Evolutionary conservation across 2,113 vertebrate species (phyloP).

Genomic region (Deroptyus accipitrinus): DNA sequence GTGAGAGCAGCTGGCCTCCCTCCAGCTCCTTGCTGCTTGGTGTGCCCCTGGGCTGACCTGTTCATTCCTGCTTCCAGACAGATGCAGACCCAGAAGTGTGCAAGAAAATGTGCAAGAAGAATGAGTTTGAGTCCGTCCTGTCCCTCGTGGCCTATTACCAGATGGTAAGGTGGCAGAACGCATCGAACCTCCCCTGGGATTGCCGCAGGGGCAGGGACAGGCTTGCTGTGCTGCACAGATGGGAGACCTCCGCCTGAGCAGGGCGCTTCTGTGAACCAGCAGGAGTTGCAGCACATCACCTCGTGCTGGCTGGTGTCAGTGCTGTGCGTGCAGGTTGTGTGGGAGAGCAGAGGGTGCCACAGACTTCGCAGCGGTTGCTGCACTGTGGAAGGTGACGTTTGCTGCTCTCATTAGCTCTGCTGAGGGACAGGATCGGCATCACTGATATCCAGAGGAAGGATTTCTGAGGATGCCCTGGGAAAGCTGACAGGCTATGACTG

Average conservation of each 20-base stretch:
- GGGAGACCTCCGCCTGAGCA: background rate
- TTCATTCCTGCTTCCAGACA: slow-evolving; percentile 79
- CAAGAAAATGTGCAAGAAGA: slow-evolving; percentile 94
- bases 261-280: background rate
- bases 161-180: slow-evolving; percentile 82
- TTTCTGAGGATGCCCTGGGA: slow-evolving; percentile 42
- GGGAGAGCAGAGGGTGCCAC: background rate
- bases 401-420: background rate
- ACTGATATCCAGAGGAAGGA: background rate
- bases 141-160: slow-evolving; percentile 97
- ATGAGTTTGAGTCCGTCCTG: slow-evolving; percentile 86
- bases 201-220: background rate
- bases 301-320: background rate
- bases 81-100: slow-evolving; percentile 97
- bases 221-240: background rate
- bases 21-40: background rate
- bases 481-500: slow-evolving; percentile 18
- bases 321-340: background rate
- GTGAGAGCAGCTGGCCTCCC: background rate
- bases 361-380: background rate
- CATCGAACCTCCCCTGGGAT: background rate
- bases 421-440: background rate
- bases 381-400: background rate
- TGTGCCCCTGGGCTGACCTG: background rate
- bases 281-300: background rate